Conservation (phyloP, 2,113 vertebrate genomes). For the Puma concolor region DNA sequence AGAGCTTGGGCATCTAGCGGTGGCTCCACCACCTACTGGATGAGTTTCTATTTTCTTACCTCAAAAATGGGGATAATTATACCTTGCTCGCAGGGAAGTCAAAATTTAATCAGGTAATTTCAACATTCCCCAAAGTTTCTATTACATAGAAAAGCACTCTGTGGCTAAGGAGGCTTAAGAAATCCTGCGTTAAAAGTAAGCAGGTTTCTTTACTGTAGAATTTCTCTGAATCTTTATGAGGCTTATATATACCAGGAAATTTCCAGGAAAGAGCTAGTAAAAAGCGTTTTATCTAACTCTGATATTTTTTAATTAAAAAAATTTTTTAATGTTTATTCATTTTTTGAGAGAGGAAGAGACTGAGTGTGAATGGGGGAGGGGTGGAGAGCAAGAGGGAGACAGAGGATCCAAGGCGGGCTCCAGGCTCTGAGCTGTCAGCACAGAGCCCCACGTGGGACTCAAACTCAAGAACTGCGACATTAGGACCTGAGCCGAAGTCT, state of each 20-base stretch:
- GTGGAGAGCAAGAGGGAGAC: too few species aligned
- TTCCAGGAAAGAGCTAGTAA: background rate
- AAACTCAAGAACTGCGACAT: too few species aligned
- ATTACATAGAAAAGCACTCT: background rate
- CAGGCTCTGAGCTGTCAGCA: too few species aligned
- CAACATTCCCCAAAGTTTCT: background rate
- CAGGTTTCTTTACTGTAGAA: background rate
- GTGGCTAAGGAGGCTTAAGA: background rate
- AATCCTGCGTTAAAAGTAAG: background rate
- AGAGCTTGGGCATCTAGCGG: background rate
- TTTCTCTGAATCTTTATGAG: background rate
- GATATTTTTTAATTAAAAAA: background rate
- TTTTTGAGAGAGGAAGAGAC: too few species aligned
- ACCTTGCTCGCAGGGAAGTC: background rate
- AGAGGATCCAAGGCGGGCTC: too few species aligned
- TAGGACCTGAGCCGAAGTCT: too few species aligned
- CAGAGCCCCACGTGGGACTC: too few species aligned
- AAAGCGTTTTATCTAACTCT: background rate
- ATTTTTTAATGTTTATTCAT: too few species aligned
- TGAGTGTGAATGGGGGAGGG: too few species aligned
- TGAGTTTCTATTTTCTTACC: constrained; percentile 38
- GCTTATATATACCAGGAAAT: background rate
- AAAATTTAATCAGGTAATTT: constrained; percentile 21
- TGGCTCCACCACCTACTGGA: background rate
- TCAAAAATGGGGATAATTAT: background rate